phyloP scores from a whole-genome alignment of 2,113 vertebrate species.

The Aptenodytes forsteri region DNA sequence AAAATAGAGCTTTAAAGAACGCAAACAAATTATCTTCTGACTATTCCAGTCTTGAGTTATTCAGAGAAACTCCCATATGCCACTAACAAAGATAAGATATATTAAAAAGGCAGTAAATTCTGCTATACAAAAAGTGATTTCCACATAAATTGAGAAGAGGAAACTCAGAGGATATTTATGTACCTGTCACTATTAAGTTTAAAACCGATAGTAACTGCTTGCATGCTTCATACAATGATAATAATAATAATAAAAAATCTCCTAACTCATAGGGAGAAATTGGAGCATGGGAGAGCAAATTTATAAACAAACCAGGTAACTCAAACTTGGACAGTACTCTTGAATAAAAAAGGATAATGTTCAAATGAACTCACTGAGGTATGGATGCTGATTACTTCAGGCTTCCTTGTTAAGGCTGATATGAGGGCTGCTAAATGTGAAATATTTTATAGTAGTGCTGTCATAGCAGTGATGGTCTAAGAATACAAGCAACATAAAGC shows the following conservation, averaged over 20 bases:
- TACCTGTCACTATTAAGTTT: not conserved
- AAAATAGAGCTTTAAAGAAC: not conserved
- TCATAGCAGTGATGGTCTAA: not conserved
- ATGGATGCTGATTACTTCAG: not conserved
- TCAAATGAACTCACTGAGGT: not conserved
- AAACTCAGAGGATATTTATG: not conserved
- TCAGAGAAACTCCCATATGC: not conserved
- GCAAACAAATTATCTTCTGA: not conserved
- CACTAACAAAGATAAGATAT: not conserved
- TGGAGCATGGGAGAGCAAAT: not conserved
- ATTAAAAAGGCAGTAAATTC: not conserved
- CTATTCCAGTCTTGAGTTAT: not conserved
- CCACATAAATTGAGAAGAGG: not conserved
- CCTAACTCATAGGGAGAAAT: not conserved
- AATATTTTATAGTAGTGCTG: not conserved
- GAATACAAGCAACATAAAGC: not conserved
- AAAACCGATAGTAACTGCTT: not conserved
- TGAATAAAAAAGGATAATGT: not conserved
- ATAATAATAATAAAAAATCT: not conserved
- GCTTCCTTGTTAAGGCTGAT: not conserved
- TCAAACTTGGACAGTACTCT: not conserved
- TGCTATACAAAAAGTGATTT: not conserved
- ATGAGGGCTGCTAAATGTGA: not conserved
- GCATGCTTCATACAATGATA: not conserved
- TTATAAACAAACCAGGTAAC: not conserved